Percentiles rank a stretch among this genome's conserved stretches.
Evolutionary conservation across 2,797 vertebrate species (phyloP).

Genomic region (Eutrigla gurnardus): DNA sequence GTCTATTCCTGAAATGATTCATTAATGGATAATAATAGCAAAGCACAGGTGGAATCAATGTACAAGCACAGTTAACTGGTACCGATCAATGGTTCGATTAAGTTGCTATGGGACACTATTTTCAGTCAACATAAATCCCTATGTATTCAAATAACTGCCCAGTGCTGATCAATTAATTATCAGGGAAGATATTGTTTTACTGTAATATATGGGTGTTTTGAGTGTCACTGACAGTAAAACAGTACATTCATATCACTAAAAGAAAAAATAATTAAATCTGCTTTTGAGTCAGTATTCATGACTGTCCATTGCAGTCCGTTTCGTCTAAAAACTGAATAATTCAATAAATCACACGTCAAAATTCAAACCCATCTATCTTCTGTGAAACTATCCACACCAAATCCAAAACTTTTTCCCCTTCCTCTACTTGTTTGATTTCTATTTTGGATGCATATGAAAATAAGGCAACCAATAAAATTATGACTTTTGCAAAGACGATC

Average conservation of each 20-base stretch:
- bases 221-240: too few relatives aligned
- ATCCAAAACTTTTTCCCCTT: background rate
- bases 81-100: background rate
- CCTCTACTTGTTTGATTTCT: background rate
- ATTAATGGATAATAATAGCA: slow-evolving; percentile 47
- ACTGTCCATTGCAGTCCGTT: too few relatives aligned
- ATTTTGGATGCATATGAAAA: background rate
- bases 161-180: slow-evolving; percentile 4
- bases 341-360: too few relatives aligned
- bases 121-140: slow-evolving; percentile 6
- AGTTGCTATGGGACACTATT: background rate
- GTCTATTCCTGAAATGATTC: slow-evolving; percentile 34
- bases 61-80: background rate
- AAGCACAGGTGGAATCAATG: slow-evolving; percentile 31
- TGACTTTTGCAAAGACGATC: background rate
- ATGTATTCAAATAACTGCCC: slow-evolving; percentile 10
- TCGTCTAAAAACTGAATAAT: too few relatives aligned
- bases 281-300: too few relatives aligned
- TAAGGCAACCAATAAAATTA: background rate
- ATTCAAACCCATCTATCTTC: background rate
- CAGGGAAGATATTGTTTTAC: background rate
- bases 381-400: background rate
- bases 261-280: too few relatives aligned
- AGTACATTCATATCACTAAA: too few relatives aligned
- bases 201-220: too few relatives aligned